Evolutionary conservation across 2,113 vertebrate genomes (phyloP).

Genomic region (Bucco capensis): DNA sequence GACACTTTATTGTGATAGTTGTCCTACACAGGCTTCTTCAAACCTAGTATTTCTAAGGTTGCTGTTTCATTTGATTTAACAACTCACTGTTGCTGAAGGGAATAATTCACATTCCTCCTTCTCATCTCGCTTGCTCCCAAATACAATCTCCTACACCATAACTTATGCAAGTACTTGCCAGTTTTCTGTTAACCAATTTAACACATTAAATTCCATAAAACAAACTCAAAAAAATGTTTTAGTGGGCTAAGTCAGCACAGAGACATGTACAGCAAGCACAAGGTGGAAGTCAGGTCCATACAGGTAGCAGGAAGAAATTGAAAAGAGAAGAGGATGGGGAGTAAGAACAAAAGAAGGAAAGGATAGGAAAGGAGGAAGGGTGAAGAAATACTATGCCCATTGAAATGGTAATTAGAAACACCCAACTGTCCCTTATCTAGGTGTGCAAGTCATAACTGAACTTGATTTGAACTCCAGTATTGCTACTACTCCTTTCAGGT

Average conservation of each 20-base stretch:
- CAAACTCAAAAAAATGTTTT: background rate
- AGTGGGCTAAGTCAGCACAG: background rate
- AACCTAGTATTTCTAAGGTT: background rate
- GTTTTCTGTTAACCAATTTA: background rate
- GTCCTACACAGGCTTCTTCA: background rate
- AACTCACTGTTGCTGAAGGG: background rate
- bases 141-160: background rate
- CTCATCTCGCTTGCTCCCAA: background rate
- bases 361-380: background rate
- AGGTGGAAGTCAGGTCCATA: background rate
- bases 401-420: background rate
- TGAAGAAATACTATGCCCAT: background rate
- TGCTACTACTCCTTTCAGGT: background rate
- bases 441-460: background rate
- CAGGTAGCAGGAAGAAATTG: background rate
- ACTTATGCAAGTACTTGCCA: background rate
- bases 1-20: background rate
- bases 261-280: background rate
- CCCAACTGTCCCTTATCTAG: background rate
- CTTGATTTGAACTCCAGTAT: background rate
- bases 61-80: background rate
- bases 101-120: background rate
- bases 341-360: background rate
- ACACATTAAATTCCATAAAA: background rate
- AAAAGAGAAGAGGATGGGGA: background rate